phyloP scores from a whole-genome alignment of 2,113 vertebrate species.

The Pterocles gutturalis region DNA sequence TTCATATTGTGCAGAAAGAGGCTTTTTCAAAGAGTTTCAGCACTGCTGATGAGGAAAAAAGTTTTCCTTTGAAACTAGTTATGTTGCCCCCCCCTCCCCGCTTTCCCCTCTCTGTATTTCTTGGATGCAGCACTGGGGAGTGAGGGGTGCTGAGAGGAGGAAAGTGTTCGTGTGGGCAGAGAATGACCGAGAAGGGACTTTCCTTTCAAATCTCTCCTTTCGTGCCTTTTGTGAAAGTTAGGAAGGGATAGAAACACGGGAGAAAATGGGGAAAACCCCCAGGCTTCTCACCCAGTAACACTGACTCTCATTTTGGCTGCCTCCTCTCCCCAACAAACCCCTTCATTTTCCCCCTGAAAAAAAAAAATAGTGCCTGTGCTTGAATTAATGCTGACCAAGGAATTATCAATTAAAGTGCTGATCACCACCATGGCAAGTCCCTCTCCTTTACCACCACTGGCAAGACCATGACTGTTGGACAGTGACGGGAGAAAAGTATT shows the following conservation, averaged over 20 bases:
- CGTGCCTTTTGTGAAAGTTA: neutral
- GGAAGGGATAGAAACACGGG: neutral
- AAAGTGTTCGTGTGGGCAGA: neutral
- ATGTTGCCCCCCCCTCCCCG: neutral
- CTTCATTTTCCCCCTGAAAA: neutral
- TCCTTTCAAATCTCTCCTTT: neutral
- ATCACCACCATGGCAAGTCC: fast-evolving
- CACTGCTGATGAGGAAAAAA: conserved; percentile 27
- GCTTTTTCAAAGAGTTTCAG: conserved; percentile 21
- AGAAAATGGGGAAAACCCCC: neutral
- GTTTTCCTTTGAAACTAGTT: conserved; percentile 17
- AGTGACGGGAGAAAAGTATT: neutral
- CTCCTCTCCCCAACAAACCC: neutral
- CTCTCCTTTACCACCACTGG: neutral
- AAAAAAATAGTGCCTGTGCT: neutral
- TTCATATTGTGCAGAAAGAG: neutral
- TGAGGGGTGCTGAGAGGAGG: neutral
- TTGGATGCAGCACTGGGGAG: neutral
- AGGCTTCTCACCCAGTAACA: neutral
- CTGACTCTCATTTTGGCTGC: neutral
- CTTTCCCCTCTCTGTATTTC: neutral
- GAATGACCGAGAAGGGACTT: neutral
- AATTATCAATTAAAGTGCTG: neutral
- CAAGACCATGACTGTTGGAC: fast-evolving
- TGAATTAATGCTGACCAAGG: neutral